Evolutionary conservation across 2,888 invertebrate genomes (phyloP).

Genomic region (Lissonota sp.): DNA sequence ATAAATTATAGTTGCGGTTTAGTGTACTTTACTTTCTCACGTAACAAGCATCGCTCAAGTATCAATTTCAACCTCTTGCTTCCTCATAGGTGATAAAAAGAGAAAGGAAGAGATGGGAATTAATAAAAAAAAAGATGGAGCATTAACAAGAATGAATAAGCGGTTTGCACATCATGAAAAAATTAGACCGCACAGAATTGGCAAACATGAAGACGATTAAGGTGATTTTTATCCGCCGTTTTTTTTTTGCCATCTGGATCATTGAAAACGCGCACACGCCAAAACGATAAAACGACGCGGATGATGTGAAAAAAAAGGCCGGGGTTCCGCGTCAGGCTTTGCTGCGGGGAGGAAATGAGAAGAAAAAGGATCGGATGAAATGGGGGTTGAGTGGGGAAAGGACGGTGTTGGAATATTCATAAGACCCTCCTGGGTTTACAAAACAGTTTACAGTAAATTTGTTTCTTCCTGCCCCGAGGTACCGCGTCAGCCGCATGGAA

Average conservation of each 20-base stretch:
- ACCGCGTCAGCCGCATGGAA: slow-evolving; percentile 44
- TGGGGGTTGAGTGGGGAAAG: slow-evolving; percentile 7
- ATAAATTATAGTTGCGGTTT: slow-evolving; percentile 33
- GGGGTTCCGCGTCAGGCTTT: not conserved
- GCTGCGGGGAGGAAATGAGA: not conserved
- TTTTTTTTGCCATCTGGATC: no score
- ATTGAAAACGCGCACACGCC: slow-evolving; percentile 18
- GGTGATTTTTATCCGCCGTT: no score
- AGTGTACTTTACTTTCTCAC: not conserved
- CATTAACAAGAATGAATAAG: no score
- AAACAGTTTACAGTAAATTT: slow-evolving; percentile 73
- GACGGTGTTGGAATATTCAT: slow-evolving; percentile 56
- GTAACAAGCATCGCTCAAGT: not conserved
- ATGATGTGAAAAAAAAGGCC: slow-evolving; percentile 20
- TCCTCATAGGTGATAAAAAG: no score
- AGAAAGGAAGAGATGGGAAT: no score
- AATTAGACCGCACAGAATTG: no score
- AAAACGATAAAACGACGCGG: slow-evolving; percentile 5
- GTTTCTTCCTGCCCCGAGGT: slow-evolving; percentile 65
- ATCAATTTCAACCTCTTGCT: no score
- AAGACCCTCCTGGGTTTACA: slow-evolving; percentile 54
- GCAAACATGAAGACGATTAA: no score
- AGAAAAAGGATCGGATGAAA: slow-evolving; percentile 9
- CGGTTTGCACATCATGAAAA: no score
- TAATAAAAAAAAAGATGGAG: no score